A percentile compares a stretch with the other conserved stretches of the same genome.
Evolutionary conservation across 2,797 vertebrate genomes (phyloP).

Genomic region (Phrynocephalus forsythii): DNA sequence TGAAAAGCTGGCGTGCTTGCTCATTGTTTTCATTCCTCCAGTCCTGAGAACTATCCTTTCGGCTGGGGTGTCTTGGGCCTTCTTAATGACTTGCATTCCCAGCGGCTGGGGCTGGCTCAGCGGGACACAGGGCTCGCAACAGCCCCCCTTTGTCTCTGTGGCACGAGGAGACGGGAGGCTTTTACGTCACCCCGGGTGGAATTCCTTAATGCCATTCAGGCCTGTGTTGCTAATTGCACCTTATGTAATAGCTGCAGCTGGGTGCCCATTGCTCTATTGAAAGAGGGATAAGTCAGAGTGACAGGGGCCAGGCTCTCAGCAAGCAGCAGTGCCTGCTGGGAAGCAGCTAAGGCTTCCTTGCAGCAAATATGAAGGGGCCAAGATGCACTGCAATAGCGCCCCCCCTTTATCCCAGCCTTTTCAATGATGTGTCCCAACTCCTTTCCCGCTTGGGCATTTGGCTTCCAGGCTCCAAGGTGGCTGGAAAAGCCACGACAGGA

Average conservation of each 20-base stretch:
- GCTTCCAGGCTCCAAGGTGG: conserved; percentile 2
- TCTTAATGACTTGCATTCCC: conserved; percentile 54
- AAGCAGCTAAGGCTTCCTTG: neutral
- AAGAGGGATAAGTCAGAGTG: neutral
- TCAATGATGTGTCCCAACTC: neutral
- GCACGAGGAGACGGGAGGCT: conserved; percentile 60
- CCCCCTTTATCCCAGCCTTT: neutral
- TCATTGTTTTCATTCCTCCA: conserved; percentile 3
- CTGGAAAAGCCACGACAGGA: conserved; percentile 11
- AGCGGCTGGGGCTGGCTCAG: conserved; percentile 4
- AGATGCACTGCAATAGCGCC: neutral
- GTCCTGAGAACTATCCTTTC: conserved; percentile 10
- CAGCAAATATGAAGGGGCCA: neutral
- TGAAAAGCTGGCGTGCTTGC: conserved; percentile 5
- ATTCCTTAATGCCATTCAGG: conserved; percentile 73
- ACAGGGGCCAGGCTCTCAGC: conserved; percentile 14
- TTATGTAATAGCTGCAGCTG: conserved; percentile 72
- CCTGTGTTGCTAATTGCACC: conserved; percentile 61
- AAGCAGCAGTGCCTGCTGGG: neutral
- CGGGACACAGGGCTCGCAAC: conserved; percentile 16
- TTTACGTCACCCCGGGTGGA: conserved; percentile 71
- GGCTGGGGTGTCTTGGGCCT: conserved; percentile 34
- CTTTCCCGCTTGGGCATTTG: neutral
- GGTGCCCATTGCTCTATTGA: conserved; percentile 41
- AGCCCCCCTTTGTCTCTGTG: conserved; percentile 56